Conservation (phyloP, 2,113 vertebrate species). For the Phoenicopterus ruber region DNA sequence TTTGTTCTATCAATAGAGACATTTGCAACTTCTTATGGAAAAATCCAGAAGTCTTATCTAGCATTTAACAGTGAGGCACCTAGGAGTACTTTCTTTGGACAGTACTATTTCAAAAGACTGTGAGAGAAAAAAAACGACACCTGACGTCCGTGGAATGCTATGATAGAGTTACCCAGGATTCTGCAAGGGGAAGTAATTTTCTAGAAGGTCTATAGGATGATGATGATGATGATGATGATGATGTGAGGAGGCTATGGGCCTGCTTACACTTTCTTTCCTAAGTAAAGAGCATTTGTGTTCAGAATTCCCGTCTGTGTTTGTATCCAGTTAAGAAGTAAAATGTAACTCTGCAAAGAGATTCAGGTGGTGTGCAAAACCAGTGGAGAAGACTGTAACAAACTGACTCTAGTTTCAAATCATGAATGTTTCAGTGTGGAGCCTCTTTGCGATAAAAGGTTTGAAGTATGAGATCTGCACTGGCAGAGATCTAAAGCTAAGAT, state of each 20-base stretch:
- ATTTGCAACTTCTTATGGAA: neutral
- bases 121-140: neutral
- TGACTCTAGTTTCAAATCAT: neutral
- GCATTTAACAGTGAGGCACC: neutral
- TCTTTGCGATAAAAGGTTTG: neutral
- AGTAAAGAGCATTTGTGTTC: neutral
- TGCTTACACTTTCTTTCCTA: neutral
- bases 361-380: neutral
- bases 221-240: neutral
- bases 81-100: neutral
- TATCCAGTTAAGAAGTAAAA: neutral
- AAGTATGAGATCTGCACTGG: neutral
- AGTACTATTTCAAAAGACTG: neutral
- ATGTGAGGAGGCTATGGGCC: neutral
- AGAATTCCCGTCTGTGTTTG: neutral
- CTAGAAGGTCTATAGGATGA: neutral
- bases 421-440: neutral
- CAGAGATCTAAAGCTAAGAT: neutral
- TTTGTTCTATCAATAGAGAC: neutral
- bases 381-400: neutral
- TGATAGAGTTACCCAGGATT: neutral
- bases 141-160: neutral
- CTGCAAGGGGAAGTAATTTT: neutral
- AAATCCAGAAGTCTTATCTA: neutral
- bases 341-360: neutral